Evolutionary conservation across 2,113 vertebrate genomes (phyloP), one percentile per base, ranked within the genome.

Genomic region (Callionymus lyra): DNA sequence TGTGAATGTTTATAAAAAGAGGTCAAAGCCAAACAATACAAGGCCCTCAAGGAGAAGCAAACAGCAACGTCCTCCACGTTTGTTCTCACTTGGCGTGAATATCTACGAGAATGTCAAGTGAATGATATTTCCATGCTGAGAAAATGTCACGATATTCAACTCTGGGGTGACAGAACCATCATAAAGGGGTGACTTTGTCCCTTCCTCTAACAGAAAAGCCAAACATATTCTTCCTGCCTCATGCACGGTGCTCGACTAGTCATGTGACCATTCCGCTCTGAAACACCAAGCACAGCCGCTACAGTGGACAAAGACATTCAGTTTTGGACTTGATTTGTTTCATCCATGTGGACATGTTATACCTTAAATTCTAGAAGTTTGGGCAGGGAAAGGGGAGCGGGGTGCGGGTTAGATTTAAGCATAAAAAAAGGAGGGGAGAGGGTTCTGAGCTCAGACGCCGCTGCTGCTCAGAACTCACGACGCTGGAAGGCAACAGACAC

Each of bases 401-500:
- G 57, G 11, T 42, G 44, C 58, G 47, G 60, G 60, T 52, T 54
- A 46, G 51, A 60, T 53, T 56, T 69, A 47, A 54, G 47, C 52
- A 59, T 55, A 21, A 61, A 40, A 34, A 54, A 31, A 41, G 53
- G 52, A 31, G 59, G 65, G 56, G 55, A 65, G 66, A 70, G 55
- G 66, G 69, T 63, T 73, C 74, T 68, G 50, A 69, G 66, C 73
- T 58, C 72, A 68, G 72, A 69, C 76, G 76, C 77, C 75, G 69
- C 76, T 76, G 66, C 75, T 55, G 77, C 61, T 71, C 68, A 77
- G 68, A 76, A 56, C 65, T 68, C 48, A 57, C 56, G 77, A 61
- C 67, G 65, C 79, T 82, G 67, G 76, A 82, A 79, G 70, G 77
- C 72, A 82, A 80, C 77, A 81, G 56, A 82, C 72, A 82, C 39